Conservation (phyloP, 2,888 invertebrate species). For the Microchrysa polita region DNA sequence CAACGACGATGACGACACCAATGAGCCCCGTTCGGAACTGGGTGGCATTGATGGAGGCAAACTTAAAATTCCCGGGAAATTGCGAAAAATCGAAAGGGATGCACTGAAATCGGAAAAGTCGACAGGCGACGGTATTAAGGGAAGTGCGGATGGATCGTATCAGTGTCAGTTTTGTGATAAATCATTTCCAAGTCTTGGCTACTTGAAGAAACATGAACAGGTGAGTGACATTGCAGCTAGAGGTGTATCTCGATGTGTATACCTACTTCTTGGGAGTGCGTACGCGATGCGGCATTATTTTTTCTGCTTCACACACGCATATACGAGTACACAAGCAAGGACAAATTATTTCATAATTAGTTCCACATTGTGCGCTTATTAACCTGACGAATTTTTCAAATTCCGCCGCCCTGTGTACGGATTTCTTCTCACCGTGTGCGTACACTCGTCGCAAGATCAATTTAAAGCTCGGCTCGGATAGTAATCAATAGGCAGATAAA, state of each 20-base stretch:
- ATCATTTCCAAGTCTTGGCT: constrained; percentile 86
- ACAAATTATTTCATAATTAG: constrained; percentile 44
- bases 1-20: constrained; percentile 37
- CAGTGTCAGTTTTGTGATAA: constrained; percentile 93
- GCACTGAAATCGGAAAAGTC: constrained; percentile 69
- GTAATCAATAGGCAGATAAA: not conserved
- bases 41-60: constrained; percentile 19
- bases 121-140: constrained; percentile 63
- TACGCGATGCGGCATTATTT: constrained; percentile 12
- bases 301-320: not conserved
- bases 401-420: constrained; percentile 36
- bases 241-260: no score
- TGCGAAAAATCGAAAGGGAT: constrained; percentile 69
- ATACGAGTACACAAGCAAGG: no score
- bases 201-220: constrained; percentile 93
- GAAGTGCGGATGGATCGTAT: constrained; percentile 76
- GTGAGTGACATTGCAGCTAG: constrained; percentile 66
- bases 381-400: constrained; percentile 44
- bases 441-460: constrained; percentile 16
- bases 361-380: constrained; percentile 47
- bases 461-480: not conserved
- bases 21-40: constrained; percentile 25
- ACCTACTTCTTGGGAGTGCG: no score
- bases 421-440: constrained; percentile 22
- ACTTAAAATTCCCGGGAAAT: constrained; percentile 60